These are phyloP conservation scores for Labroides dimidiatus DNA, from an alignment of 2,797 vertebrate genomes.

Conservation along the genomic window DNA sequence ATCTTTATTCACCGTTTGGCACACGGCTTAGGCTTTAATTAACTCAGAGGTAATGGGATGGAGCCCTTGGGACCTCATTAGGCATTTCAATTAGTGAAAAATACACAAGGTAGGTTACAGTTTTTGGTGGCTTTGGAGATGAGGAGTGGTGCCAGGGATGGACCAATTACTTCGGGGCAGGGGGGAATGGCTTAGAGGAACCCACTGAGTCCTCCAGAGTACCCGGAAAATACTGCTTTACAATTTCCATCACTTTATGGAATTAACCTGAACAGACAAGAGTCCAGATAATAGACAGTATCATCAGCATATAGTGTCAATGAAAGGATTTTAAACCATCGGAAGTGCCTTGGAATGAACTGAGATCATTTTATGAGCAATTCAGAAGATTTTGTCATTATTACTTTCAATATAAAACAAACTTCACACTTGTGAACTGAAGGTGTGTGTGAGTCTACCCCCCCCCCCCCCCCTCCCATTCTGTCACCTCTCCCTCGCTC, in stretches of 20 bases:
- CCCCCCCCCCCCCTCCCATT: neutral
- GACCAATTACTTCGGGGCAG: constrained; percentile 72
- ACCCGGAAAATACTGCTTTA: constrained; percentile 3
- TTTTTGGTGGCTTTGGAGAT: constrained; percentile 83
- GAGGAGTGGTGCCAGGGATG: constrained; percentile 76
- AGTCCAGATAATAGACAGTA: constrained; percentile 5
- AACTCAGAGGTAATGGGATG: constrained; percentile 86
- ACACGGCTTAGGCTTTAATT: constrained; percentile 82
- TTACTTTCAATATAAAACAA: constrained; percentile 1
- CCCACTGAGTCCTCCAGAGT: constrained; percentile 11
- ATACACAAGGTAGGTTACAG: constrained; percentile 85
- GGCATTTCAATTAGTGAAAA: constrained; percentile 90
- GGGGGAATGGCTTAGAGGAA: constrained; percentile 49
- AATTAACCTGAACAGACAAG: constrained; percentile 1
- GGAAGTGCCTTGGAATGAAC: neutral
- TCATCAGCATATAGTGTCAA: neutral
- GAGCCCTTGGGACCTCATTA: constrained; percentile 92
- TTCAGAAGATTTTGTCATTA: neutral
- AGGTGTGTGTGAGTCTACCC: constrained; percentile 54
- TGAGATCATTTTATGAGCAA: neutral
- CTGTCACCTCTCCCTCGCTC: constrained; percentile 71
- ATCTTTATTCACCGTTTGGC: constrained; percentile 86
- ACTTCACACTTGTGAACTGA: constrained; percentile 35
- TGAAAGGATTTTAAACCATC: constrained; percentile 3
- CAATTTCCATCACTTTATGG: neutral